Base-by-base conservation (phyloP, 2,113 vertebrate species). In the Chauna torquata region DNA sequence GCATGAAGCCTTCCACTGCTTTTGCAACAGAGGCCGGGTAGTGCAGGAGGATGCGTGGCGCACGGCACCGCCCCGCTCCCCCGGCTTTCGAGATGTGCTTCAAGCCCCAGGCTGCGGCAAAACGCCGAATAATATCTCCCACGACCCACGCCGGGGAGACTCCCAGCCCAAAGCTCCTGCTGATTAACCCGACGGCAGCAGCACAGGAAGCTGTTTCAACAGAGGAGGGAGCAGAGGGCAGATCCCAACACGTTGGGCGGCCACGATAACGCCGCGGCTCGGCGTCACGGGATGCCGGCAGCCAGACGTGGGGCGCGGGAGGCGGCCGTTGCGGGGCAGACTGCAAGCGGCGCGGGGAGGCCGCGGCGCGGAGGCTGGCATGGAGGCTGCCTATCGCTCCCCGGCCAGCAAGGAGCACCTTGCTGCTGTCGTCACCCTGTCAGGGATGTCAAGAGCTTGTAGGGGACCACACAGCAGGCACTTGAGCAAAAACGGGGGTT, bases 201-300 rank as follows among this genome's bases (percentile, higher is more conserved):
- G 90, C 47, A 16, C 49, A 91, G 94, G 92, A 90, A 97, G 72
- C 75, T 69, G 72, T 94, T 94, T 88, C 68, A 71, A 36, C 82
- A 81, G 81, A 74, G 76, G 69, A 92, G 95, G 88, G 3, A n/a
- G 93, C 74, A 38, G 17, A n/a, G 22, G 92, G 74, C 97, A 96
- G 91, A 95, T 97, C 95, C 89, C 77, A 89, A 95, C 97, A 95
- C 2, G 94, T 8, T 3, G 19, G 20, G 49, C 16, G 5, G 38
- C 54, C 34, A 52, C 7, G 8, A 49, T 62, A 3, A 14, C 59
- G 65, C 4, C 3, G 62, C 5, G 5, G 84, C 82, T 57, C 50
- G 38, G 79, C 47, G 4, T 84, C 89, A 77, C 3, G 42, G 68
- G 62, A 44, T 86, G 88, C 74, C 1, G 7, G 77, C 55, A 75